Conservation (phyloP, 2,888 invertebrate genomes). For the Nomada lathburiana region DNA sequence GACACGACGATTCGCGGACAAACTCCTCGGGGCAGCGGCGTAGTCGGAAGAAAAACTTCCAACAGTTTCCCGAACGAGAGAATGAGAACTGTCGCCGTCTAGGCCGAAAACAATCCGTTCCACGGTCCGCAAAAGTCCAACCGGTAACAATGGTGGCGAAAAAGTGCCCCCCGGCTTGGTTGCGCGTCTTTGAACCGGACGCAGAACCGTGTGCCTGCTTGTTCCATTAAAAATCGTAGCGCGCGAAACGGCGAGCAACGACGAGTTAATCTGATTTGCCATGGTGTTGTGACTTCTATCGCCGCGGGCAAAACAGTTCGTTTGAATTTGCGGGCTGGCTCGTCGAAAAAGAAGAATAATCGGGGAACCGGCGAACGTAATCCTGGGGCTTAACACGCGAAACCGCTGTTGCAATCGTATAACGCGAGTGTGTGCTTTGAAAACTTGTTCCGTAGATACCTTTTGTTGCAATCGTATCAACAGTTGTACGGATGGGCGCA, state of each 20-base stretch:
- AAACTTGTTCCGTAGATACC: slow-evolving; percentile 23
- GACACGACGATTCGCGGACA: slow-evolving; percentile 16
- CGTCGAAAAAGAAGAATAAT: slow-evolving; percentile 14
- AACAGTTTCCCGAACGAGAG: slow-evolving; percentile 50
- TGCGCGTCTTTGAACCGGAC: slow-evolving; percentile 51
- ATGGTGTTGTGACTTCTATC: slow-evolving; percentile 22
- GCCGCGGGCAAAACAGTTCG: slow-evolving; percentile 34
- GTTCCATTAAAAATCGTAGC: slow-evolving; percentile 58
- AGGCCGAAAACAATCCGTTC: slow-evolving; percentile 59
- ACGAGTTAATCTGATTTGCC: slow-evolving; percentile 61
- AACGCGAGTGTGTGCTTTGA: background rate
- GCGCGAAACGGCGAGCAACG: slow-evolving; percentile 39
- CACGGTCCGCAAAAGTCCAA: slow-evolving; percentile 57
- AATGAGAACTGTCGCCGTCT: slow-evolving; percentile 60
- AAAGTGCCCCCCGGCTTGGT: slow-evolving; percentile 34
- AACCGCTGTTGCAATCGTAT: slow-evolving; percentile 18
- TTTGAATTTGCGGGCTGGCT: slow-evolving; percentile 33
- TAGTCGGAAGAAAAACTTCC: slow-evolving; percentile 40
- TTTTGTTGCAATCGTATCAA: slow-evolving; percentile 9
- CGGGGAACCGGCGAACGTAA: background rate
- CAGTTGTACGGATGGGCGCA: slow-evolving; percentile 3
- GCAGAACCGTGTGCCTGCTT: slow-evolving; percentile 52
- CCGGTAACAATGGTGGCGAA: slow-evolving; percentile 40
- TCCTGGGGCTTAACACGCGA: slow-evolving; percentile 5
- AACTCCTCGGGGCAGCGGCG: slow-evolving; percentile 31